Conservation (phyloP, 2,113 vertebrate species). For the Addax nasomaculatus region DNA sequence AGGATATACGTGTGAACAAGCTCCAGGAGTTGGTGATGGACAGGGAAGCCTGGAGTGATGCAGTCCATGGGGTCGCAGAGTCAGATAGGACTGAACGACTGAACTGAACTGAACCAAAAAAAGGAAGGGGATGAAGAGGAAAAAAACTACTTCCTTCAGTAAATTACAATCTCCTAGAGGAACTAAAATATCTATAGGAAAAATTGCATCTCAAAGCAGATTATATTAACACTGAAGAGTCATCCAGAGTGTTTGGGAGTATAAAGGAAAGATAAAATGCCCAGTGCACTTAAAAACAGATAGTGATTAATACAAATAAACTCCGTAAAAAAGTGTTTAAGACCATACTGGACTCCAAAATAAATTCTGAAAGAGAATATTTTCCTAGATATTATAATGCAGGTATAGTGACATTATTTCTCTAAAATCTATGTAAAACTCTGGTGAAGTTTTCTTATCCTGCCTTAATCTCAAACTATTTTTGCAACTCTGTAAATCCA, state of each 20-base stretch:
- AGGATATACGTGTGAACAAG: not conserved
- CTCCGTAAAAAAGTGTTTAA: not conserved
- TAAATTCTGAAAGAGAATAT: not conserved
- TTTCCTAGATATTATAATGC: not conserved
- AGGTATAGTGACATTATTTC: not conserved
- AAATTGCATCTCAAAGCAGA: not conserved
- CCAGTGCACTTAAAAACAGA: not conserved
- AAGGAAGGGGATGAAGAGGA: not conserved
- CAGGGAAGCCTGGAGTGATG: not conserved
- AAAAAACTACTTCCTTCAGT: not conserved
- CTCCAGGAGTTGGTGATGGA: not conserved
- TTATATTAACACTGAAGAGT: not conserved
- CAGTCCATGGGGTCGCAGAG: fast-evolving
- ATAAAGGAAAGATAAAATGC: not conserved
- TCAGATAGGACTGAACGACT: not conserved
- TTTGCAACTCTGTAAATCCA: not conserved
- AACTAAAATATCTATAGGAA: not conserved
- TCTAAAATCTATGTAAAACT: not conserved
- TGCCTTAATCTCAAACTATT: not conserved
- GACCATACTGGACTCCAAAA: not conserved
- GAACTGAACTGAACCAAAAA: not conserved
- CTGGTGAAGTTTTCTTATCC: not conserved
- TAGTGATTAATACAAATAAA: not conserved
- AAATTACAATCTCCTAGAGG: not conserved
- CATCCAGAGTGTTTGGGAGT: not conserved